Percentiles rank a stretch among this genome's conserved stretches.
These are phyloP conservation scores for Piezodorus guildinii DNA, from an alignment of 1,140 invertebrate species.

Conservation along the genomic window DNA sequence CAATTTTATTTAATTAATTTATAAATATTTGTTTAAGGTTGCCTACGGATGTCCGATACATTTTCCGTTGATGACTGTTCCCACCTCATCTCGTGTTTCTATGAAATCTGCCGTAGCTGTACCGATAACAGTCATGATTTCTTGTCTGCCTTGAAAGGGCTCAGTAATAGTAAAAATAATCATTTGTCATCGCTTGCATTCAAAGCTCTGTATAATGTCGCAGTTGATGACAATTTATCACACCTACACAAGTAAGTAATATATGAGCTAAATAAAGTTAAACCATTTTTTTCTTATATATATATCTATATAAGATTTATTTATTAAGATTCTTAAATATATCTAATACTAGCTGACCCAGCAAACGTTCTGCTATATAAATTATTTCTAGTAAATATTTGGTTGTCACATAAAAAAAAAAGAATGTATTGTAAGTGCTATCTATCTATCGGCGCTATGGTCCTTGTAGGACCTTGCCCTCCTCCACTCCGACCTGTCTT, in stretches of 20 bases:
- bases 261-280: too few species aligned
- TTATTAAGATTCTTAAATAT: too few species aligned
- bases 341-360: too few species aligned
- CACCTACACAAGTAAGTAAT: neutral
- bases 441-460: too few species aligned
- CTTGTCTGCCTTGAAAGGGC: neutral
- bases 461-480: too few species aligned
- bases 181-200: neutral
- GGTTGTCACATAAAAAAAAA: too few species aligned
- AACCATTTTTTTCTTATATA: too few species aligned
- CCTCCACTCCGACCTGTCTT: too few species aligned
- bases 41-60: neutral
- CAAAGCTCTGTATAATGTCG: neutral
- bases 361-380: too few species aligned
- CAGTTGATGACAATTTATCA: neutral
- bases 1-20: neutral
- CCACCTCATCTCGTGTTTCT: neutral
- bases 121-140: neutral
- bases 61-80: neutral
- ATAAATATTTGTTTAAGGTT: neutral
- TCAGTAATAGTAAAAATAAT: slow-evolving; percentile 3
- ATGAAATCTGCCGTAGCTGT: neutral
- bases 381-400: too few species aligned
- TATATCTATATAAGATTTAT: too few species aligned
- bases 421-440: too few species aligned